Evolutionary conservation across 2,888 invertebrate species (phyloP).

Genomic region (Oxyteleia sp.): DNA sequence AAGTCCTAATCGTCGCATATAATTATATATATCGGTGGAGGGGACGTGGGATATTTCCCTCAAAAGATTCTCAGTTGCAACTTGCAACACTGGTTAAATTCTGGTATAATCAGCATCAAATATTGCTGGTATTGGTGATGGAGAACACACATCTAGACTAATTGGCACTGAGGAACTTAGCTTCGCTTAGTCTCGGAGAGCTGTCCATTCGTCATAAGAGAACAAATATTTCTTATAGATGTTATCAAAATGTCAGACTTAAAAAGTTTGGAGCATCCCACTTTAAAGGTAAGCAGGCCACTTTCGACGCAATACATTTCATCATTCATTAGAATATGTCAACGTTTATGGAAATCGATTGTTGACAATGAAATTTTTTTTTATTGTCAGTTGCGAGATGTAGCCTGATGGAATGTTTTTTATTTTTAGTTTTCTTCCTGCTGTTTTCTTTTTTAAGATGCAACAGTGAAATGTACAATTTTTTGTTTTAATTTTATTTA

Average conservation of each 20-base stretch:
- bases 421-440: too few relatives aligned
- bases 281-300: constrained; percentile 92
- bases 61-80: too few relatives aligned
- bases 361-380: not conserved
- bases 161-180: not conserved
- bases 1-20: too few relatives aligned
- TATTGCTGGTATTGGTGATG: too few relatives aligned
- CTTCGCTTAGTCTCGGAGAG: not conserved
- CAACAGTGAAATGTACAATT: too few relatives aligned
- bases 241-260: constrained; percentile 93
- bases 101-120: too few relatives aligned
- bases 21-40: too few relatives aligned
- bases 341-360: constrained; percentile 19
- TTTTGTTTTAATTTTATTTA: too few relatives aligned
- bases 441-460: too few relatives aligned
- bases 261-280: constrained; percentile 97
- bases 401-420: too few relatives aligned
- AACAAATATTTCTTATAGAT: constrained; percentile 16
- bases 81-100: too few relatives aligned
- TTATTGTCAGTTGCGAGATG: not conserved
- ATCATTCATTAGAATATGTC: constrained; percentile 10
- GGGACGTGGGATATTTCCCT: too few relatives aligned
- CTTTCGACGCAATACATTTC: constrained; percentile 26
- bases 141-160: constrained; percentile 24
- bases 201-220: not conserved